Evolutionary conservation across 2,888 invertebrate genomes (phyloP).

Genomic region (Acleris holmiana): DNA sequence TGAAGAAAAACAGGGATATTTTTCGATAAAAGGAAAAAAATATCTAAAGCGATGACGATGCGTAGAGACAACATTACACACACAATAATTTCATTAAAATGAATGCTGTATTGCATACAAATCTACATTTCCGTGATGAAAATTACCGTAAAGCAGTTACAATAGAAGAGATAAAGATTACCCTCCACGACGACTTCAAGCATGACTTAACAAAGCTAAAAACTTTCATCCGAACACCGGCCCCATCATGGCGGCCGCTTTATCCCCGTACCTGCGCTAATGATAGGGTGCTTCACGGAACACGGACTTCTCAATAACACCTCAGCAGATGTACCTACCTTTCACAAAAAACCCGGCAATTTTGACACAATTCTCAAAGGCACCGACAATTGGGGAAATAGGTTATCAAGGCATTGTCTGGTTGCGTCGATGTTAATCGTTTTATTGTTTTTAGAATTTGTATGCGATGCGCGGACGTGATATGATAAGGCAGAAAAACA

Average conservation of each 20-base stretch:
- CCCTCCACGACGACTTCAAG: slow-evolving; percentile 37
- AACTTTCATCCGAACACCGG: slow-evolving; percentile 59
- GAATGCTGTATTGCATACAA: not conserved
- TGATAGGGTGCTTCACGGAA: slow-evolving; percentile 66
- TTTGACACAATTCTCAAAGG: slow-evolving; percentile 53
- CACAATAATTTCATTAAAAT: not conserved
- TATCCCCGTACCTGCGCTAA: slow-evolving; percentile 70
- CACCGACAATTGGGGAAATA: slow-evolving; percentile 57
- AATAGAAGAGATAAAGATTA: slow-evolving; percentile 42
- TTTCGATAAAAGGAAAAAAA: no score
- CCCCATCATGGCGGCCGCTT: slow-evolving; percentile 52
- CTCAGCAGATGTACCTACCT: slow-evolving; percentile 54
- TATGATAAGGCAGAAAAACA: slow-evolving; percentile 29
- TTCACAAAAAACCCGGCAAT: slow-evolving; percentile 48
- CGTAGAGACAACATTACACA: no score
- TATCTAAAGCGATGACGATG: no score
- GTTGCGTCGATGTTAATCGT: slow-evolving; percentile 55
- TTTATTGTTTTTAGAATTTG: slow-evolving; percentile 47
- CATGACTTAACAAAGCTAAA: slow-evolving; percentile 54
- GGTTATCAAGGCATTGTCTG: slow-evolving; percentile 54
- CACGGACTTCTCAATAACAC: slow-evolving; percentile 67
- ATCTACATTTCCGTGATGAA: slow-evolving; percentile 38
- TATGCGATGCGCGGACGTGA: slow-evolving; percentile 8
- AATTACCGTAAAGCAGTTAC: slow-evolving; percentile 43
- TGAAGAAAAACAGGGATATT: no score